Base-by-base conservation (phyloP, 2,888 invertebrate species). In the Leptinotarsa tumamoca region DNA sequence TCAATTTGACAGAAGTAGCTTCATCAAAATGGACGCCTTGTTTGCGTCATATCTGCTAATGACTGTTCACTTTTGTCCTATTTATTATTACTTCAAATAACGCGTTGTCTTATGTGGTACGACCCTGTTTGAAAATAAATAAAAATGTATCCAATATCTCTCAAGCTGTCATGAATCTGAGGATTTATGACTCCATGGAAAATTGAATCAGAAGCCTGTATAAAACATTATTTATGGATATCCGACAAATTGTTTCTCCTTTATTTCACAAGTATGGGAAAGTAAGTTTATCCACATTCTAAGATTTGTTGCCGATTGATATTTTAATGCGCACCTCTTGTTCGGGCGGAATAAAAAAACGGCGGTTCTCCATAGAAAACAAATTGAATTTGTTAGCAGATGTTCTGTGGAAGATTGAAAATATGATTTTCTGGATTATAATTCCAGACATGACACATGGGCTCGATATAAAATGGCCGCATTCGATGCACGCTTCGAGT, bases 111-210 rank as follows among this genome's bases (percentile, higher is more conserved):
- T 0, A 43, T 52, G 52, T n/a, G n/a, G 52, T 52, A 7, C 52
- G 52, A 15, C 52, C 4, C 15, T 52, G 52, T 52, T n/a, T n/a
- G n/a, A 15, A 52, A 52, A 52, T 52, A 52, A 52, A 52, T 52
- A 52, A 52, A 52, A 68, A 52, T 51, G n/a, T 68, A 52, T 68
- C 52, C 68, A 68, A 68, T 68, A 68, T 52, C 51, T 68, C 51
- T 43, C 21, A 27, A 68, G 23, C 52, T 49, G 51, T 51, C 51
- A n/a, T 14, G 21, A 51, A 68, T 52, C 18, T 23, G 51, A 51
- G 21, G 52, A 68, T 68, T 68, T 68, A 68, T 51, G 14, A 21
- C 27, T 68, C 21, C 10, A 21, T 43, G 17, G 67, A 67, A 23
- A 67, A 67, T 43, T 67, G 49, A 68, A 68, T 50, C 49, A 43